Base-by-base conservation (phyloP, 92 coral and sea anemone species). In the Heteractis magnifica region DNA sequence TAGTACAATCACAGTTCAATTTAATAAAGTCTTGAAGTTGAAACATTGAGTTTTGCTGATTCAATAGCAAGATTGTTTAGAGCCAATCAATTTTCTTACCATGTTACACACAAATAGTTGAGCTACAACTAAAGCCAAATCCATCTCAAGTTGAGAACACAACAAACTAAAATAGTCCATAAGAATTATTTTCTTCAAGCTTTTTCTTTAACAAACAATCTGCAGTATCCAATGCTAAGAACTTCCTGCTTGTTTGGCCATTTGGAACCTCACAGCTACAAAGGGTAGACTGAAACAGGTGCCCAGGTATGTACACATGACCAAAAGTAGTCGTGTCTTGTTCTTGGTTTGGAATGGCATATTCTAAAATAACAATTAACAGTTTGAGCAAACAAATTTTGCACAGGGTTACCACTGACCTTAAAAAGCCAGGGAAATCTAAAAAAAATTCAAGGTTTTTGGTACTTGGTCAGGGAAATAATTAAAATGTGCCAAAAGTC, bases 271-370 rank as follows among this genome's bases (percentile, higher is more conserved):
- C 76, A 97, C 99, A 76, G 97, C 98, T 58, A 97, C 86, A 86
- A 97, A 97, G 14, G 99, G 99, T 19, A 97, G 81, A 26, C 95
- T 83, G 65, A 97, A 97, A 81, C 87, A 86, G 10, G 88, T 84
- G 51, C 99, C 99, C 23, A 89, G 88, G 79, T 94, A 97, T 48
- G 92, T 34, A 1, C 91, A 76, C 98, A 97, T 92, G 19, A 92
- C 90, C 6, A 91, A 86, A 59, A 97, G 91, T 51, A 97, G 90
- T 48, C 98, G 85, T 49, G 97, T 93, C 91, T 97, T 97, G 94
- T 97, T 97, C 90, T 97, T 86, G 1, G 92, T 92, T 84, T 97
- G 99, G 90, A 97, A 97, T 50, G 99, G 99, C 98, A 97, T 92
- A 87, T 97, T 97, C 99, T 95, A 71, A 49, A 77, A 53, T 3